A percentile compares a stretch with the other conserved stretches of the same genome.
Evolutionary conservation across 2,113 vertebrate genomes (phyloP).

Genomic region (Lonchura striata): DNA sequence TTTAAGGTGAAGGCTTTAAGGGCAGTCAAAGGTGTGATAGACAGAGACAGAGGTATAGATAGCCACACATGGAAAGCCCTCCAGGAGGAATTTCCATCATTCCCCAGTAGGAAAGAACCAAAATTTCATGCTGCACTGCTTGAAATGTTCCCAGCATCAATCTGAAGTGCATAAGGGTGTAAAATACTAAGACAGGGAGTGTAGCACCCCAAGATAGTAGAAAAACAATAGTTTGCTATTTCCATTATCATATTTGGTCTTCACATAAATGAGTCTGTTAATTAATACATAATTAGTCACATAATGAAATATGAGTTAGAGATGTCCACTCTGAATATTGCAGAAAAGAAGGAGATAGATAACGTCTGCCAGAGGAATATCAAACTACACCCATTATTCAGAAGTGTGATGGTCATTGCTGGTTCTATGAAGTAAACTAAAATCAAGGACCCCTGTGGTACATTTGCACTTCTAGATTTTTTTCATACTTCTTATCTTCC

Average conservation of each 20-base stretch:
- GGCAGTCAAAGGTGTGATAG: neutral
- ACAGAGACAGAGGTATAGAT: neutral
- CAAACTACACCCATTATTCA: neutral
- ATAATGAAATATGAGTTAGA: neutral
- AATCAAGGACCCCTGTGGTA: fast-evolving
- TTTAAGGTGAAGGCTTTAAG: neutral
- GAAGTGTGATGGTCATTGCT: neutral
- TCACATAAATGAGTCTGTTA: neutral
- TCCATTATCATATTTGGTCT: neutral
- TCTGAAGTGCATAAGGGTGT: neutral
- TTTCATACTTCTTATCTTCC: neutral
- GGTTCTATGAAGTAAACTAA: neutral
- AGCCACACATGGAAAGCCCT: neutral
- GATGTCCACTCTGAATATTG: neutral
- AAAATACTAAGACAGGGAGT: neutral
- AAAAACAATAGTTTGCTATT: neutral
- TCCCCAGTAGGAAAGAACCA: neutral
- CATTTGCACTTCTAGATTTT: neutral
- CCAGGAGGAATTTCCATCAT: neutral
- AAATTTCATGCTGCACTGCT: neutral
- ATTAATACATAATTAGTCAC: no score
- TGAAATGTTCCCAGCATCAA: neutral
- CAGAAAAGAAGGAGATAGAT: neutral
- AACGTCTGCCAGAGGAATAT: neutral
- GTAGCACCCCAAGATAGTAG: neutral